Conservation (phyloP, 2,797 vertebrate genomes). For the Lacerta viridis region DNA sequence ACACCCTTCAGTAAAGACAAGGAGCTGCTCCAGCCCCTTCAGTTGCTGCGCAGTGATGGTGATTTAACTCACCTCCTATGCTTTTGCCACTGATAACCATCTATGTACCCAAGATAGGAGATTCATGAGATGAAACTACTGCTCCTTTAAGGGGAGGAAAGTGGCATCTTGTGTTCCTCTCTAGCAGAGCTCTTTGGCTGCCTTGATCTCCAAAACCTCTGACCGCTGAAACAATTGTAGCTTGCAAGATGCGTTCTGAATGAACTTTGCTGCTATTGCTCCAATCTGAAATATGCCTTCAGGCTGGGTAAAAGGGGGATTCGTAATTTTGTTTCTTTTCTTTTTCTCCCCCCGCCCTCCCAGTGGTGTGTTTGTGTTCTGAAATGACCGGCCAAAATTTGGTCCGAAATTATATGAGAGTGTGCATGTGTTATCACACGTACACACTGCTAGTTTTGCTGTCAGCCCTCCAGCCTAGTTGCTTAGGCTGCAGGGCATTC, state of each 20-base stretch:
- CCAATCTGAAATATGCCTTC: no score
- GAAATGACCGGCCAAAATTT: neutral
- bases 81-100: neutral
- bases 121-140: constrained; percentile 1
- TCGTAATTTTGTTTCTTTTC: no score
- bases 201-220: neutral
- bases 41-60: neutral
- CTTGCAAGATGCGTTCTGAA: neutral
- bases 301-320: no score
- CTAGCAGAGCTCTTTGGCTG: neutral
- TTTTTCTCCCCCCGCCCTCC: no score
- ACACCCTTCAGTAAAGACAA: neutral
- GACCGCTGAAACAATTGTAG: constrained; percentile 19
- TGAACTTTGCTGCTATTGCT: no score
- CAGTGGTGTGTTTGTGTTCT: neutral
- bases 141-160: neutral
- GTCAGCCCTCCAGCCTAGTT: neutral
- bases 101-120: neutral
- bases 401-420: neutral
- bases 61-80: neutral
- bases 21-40: neutral
- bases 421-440: neutral
- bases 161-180: neutral
- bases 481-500: neutral
- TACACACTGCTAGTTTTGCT: neutral